A percentile compares a stretch with the other conserved stretches of the same genome.
These are phyloP conservation scores for Neogale vison DNA, from an alignment of 2,113 vertebrate species.

Conservation along the genomic window DNA sequence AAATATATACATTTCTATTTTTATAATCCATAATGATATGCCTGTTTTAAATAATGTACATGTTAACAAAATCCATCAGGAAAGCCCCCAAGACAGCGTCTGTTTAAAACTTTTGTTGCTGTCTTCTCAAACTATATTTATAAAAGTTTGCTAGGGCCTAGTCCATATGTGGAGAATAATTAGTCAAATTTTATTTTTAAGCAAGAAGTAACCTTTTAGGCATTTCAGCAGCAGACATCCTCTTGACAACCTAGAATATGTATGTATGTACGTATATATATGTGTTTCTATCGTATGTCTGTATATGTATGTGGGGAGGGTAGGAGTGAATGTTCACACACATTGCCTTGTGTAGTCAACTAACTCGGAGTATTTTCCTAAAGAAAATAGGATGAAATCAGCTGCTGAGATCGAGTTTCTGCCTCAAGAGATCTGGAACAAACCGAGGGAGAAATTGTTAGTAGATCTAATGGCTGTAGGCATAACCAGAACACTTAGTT, in stretches of 20 bases:
- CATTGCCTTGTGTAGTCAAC: constrained; percentile 46
- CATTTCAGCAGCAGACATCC: constrained; percentile 43
- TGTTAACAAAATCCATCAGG: constrained; percentile 39
- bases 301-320: background rate
- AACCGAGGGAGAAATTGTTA: constrained; percentile 19
- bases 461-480: background rate
- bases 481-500: constrained; percentile 5
- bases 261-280: background rate
- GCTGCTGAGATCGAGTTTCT: constrained; percentile 64
- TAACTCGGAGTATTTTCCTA: constrained; percentile 1
- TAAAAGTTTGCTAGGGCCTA: constrained; percentile 54
- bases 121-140: constrained; percentile 52
- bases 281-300: constrained; percentile 14
- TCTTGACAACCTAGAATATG: constrained; percentile 1
- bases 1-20: constrained; percentile 73
- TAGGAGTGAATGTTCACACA: constrained; percentile 63
- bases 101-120: constrained; percentile 45
- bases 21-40: constrained; percentile 58
- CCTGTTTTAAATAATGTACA: constrained; percentile 59
- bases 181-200: constrained; percentile 64
- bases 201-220: constrained; percentile 55
- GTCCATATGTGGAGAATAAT: constrained; percentile 29
- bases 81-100: constrained; percentile 54
- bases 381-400: constrained; percentile 49
- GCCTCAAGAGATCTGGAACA: constrained; percentile 51